Conservation (phyloP, 2,113 vertebrate genomes). For the Pluvianellus socialis region DNA sequence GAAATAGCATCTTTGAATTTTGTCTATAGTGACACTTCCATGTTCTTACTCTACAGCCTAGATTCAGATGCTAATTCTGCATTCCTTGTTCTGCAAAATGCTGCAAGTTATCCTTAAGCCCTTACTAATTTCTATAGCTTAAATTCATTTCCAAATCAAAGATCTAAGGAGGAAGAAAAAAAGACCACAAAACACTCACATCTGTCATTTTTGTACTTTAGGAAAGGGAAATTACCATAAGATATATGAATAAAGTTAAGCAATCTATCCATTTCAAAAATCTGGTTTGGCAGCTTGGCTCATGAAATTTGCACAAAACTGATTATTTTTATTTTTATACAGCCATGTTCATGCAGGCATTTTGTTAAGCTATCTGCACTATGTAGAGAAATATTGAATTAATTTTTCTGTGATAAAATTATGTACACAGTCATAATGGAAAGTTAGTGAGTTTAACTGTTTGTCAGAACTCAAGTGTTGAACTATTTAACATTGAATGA, state of each 20-base stretch:
- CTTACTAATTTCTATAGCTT: constrained; percentile 2
- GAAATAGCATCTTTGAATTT: neutral
- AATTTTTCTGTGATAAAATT: neutral
- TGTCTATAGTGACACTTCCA: neutral
- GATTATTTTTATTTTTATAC: constrained; percentile 34
- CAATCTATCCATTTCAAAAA: neutral
- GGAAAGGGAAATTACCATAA: neutral
- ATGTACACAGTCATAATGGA: neutral
- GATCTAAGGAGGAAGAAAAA: neutral
- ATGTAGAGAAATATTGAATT: neutral
- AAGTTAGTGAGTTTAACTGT: neutral
- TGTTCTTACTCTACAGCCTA: neutral
- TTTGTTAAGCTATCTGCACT: constrained; percentile 1
- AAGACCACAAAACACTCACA: neutral
- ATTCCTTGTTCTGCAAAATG: neutral
- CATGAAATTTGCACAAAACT: neutral
- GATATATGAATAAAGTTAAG: constrained; percentile 19
- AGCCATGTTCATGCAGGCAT: neutral
- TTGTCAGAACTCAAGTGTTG: neutral
- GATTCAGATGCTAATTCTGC: neutral
- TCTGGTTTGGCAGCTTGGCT: neutral
- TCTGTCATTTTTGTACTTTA: neutral
- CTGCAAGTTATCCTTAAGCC: neutral
- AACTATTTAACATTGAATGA: neutral
- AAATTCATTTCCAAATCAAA: constrained; percentile 13